Base-by-base conservation (phyloP, 2,797 vertebrate species). In the Channallabes apus region DNA sequence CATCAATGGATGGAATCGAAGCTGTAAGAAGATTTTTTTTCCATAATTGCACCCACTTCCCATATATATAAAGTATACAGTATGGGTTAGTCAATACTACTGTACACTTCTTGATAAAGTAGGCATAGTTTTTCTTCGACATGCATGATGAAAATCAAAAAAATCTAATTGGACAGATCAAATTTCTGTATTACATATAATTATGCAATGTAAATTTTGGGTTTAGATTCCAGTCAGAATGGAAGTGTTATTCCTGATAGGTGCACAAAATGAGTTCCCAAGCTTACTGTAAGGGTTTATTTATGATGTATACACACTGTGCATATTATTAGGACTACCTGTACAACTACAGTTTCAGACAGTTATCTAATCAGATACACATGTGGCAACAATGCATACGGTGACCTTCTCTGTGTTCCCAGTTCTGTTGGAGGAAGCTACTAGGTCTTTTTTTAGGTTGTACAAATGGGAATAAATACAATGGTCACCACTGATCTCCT, bases 1-100 rank as follows among this genome's bases (percentile, higher is more conserved):
- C 0, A 75, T 96, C 67, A 90, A 95, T 24, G 89, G 89, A 77
- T 94, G 92, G 91, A 29, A 78, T 9, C 0, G 0, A 8, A 22
- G 62, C 0, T 88, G 94, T 94, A 84, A 91, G 92, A 22, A 79
- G 20, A 38, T 64, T 20, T 1, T 46, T 12, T 14, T 17, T 58
- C 7, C 1, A 27, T 76, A 75, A 61, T 24, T 46, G 3, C 72
- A 12, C 17, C 2, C 3, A 62, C 14, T 38, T 84, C 8, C n/a
- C 17, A 54, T 14, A 54, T 51, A 51, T 54, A 54, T 14, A 54
- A 54, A 14, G 12, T 32, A 58, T 58, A 54, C 24, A 75, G 14
- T 56, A 59, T 78, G 75, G 56, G 46, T n/a, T 54, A 75, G 24
- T 27, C 14, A 17, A 1, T 73, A 75, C 7, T 54, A 75, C 15